Evolutionary conservation across 2,113 vertebrate species (phyloP).

Genomic region (Ophthalmolycus amberensis): DNA sequence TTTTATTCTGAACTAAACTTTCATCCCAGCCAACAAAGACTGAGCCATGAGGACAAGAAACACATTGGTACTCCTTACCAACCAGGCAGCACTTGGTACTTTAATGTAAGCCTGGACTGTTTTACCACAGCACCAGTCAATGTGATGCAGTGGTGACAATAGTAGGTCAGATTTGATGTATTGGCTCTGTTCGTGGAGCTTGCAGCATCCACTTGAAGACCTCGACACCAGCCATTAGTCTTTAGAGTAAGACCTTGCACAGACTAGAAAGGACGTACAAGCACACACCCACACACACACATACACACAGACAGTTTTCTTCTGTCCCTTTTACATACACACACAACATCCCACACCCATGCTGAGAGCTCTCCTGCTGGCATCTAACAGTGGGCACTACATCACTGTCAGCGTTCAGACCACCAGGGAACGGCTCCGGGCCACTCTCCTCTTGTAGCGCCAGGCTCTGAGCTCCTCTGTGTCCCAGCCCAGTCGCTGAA

Average conservation of each 20-base stretch:
- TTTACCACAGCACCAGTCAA: conserved; percentile 28
- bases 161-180: conserved; percentile 69
- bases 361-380: conserved; percentile 79
- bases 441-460: conserved; percentile 79
- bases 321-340: conserved; percentile 42
- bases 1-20: background rate
- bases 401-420: conserved; percentile 88
- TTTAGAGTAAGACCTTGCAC: conserved; percentile 72
- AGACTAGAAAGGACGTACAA: conserved; percentile 48
- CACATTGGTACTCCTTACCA: background rate
- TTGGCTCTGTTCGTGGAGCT: conserved; percentile 67
- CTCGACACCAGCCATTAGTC: conserved; percentile 79
- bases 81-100: background rate
- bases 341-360: conserved; percentile 67
- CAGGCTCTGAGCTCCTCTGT: conserved; percentile 73
- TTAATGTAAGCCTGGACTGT: conserved; percentile 14
- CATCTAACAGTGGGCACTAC: conserved; percentile 86
- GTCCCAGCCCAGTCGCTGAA: conserved; percentile 80
- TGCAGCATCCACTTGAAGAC: conserved; percentile 75
- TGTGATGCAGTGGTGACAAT: conserved; percentile 49
- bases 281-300: conserved; percentile 22
- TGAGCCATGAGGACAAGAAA: background rate
- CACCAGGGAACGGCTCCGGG: conserved; percentile 83
- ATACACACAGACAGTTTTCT: conserved; percentile 37
- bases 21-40: background rate